A percentile compares a stretch with the other conserved stretches of the same genome.
These are phyloP conservation scores for Phenganax marumi DNA, from an alignment of 92 coral and sea anemone genomes.

Conservation along the genomic window DNA sequence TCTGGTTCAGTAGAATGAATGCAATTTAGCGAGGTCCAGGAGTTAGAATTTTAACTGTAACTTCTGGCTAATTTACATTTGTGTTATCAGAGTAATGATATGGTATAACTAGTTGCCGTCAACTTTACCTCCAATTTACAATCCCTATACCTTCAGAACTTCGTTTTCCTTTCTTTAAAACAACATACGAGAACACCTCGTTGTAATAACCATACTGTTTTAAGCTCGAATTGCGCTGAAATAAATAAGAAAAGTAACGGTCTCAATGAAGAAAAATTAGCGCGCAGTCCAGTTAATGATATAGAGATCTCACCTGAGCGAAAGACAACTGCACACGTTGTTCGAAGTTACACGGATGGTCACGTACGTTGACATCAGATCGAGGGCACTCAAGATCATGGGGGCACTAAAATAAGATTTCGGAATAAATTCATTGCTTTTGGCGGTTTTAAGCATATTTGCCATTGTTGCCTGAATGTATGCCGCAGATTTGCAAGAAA, in stretches of 20 bases:
- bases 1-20: too few species aligned
- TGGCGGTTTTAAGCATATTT: not conserved
- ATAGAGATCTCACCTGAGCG: constrained; percentile 64
- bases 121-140: not conserved
- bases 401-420: constrained; percentile 67
- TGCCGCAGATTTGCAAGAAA: not conserved
- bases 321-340: constrained; percentile 82
- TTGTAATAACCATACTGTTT: constrained; percentile 85
- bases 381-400: constrained; percentile 82
- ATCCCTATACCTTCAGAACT: constrained; percentile 55
- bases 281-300: not conserved
- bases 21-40: not conserved
- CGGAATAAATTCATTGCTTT: not conserved
- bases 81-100: not conserved
- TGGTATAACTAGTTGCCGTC: too few species aligned
- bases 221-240: constrained; percentile 68
- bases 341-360: constrained; percentile 97
- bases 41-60: too few species aligned
- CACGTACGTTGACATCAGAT: constrained; percentile 71
- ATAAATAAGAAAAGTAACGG: not conserved
- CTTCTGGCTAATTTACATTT: not conserved
- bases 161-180: constrained; percentile 75
- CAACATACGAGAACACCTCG: constrained; percentile 80
- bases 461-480: not conserved
- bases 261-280: not conserved